Conservation (phyloP, 2,113 vertebrate genomes). For the Catharus bicknelli region DNA sequence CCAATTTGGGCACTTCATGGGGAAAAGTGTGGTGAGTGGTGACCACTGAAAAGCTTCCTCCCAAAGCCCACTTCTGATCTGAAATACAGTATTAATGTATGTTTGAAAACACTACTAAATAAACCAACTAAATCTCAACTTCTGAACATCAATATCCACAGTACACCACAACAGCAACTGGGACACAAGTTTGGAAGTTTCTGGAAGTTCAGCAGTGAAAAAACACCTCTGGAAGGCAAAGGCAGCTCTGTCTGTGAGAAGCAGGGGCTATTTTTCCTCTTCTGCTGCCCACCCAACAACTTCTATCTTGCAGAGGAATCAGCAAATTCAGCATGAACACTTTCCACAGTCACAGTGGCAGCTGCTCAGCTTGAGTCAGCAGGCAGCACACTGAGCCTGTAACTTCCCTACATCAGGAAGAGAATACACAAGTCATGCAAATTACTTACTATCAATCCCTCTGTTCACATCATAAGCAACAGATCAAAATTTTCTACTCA, state of each 20-base stretch:
- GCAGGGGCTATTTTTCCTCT: not conserved
- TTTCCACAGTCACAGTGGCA: not conserved
- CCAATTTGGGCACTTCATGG: accelerated
- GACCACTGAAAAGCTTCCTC: not conserved
- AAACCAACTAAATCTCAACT: not conserved
- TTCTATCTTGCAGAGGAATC: not conserved
- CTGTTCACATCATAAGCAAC: not conserved
- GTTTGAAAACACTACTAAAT: not conserved
- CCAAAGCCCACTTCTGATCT: not conserved
- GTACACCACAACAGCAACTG: not conserved
- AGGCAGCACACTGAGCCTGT: not conserved
- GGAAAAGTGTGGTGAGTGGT: not conserved
- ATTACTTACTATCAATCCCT: not conserved
- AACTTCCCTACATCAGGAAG: not conserved
- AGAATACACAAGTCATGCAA: not conserved
- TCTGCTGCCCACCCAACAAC: not conserved
- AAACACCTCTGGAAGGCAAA: not conserved
- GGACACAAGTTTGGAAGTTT: not conserved
- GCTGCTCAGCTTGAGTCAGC: not conserved
- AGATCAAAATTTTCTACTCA: not conserved
- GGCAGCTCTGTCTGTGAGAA: not conserved
- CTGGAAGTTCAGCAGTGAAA: not conserved
- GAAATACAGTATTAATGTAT: not conserved
- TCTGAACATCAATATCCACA: not conserved
- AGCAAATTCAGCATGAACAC: not conserved